phyloP scores from a whole-genome alignment of 2,113 vertebrate species.

The Calonectris borealis region DNA sequence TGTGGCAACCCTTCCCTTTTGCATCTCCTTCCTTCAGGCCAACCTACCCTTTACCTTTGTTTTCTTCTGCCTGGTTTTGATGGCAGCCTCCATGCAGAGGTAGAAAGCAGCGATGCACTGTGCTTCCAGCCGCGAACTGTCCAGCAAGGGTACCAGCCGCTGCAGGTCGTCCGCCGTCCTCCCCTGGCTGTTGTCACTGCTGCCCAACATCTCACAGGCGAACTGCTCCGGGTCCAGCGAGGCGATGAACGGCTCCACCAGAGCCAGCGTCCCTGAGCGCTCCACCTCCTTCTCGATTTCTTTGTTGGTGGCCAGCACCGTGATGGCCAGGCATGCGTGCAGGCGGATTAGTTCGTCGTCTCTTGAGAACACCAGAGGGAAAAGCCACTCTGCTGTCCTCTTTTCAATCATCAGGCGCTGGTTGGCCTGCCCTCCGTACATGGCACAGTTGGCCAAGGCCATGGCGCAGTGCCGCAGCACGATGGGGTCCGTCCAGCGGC shows the following conservation, averaged over 20 bases:
- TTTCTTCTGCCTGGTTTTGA: slow-evolving; percentile 91
- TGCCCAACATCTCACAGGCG: slow-evolving; percentile 83
- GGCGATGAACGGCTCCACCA: slow-evolving; percentile 95
- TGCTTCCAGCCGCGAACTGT: slow-evolving; percentile 89
- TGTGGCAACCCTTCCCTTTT: not conserved
- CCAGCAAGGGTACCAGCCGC: slow-evolving; percentile 87
- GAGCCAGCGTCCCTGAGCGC: slow-evolving; percentile 90
- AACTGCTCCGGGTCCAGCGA: slow-evolving; percentile 90
- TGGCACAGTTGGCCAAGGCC: slow-evolving; percentile 94
- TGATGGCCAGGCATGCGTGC: slow-evolving; percentile 90
- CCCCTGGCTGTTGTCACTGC: slow-evolving; percentile 89
- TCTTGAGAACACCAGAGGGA: slow-evolving; percentile 93
- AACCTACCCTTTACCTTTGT: slow-evolving; percentile 83
- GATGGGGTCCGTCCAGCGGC: slow-evolving; percentile 84
- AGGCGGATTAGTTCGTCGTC: slow-evolving; percentile 91
- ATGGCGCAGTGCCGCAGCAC: slow-evolving; percentile 93
- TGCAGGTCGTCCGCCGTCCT: slow-evolving; percentile 89
- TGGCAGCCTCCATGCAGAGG: slow-evolving; percentile 89
- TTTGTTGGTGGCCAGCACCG: slow-evolving; percentile 90
- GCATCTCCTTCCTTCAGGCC: not conserved
- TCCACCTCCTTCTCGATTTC: slow-evolving; percentile 97
- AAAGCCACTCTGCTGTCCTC: slow-evolving; percentile 93
- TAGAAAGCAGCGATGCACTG: slow-evolving; percentile 97
- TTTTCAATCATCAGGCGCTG: slow-evolving; percentile 96
- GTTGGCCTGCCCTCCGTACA: slow-evolving; percentile 90